Percentiles rank a stretch among this genome's conserved stretches.
Conservation (phyloP, 2,113 vertebrate species). For the Oceanites oceanicus region DNA sequence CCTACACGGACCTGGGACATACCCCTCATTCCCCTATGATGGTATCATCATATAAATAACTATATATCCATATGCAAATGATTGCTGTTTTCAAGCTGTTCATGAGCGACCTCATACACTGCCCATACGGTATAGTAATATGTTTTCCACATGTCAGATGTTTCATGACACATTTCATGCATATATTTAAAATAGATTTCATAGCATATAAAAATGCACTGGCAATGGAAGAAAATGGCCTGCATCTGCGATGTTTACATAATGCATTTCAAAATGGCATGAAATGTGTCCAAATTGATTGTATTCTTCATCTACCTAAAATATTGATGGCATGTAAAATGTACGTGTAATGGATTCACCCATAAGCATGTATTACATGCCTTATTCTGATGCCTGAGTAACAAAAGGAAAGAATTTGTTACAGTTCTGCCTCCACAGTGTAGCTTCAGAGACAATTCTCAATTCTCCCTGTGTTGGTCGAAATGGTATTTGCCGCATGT, state of each 20-base stretch:
- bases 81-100: constrained; percentile 50
- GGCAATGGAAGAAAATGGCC: background rate
- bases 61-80: constrained; percentile 19
- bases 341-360: background rate
- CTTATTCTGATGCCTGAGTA: background rate
- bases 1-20: background rate
- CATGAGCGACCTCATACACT: background rate
- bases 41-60: background rate
- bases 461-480: background rate
- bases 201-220: background rate
- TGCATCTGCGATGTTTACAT: background rate
- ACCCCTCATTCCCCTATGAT: background rate
- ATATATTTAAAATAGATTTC: constrained; percentile 13
- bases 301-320: background rate
- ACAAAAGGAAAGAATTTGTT: background rate
- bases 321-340: background rate
- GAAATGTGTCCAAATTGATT: background rate
- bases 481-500: background rate
- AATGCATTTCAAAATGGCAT: background rate
- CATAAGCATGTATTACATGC: background rate
- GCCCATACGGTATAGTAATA: constrained; percentile 30
- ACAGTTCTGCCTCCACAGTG: background rate
- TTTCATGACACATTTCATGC: constrained; percentile 31
- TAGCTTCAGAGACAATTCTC: background rate
- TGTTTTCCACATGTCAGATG: constrained; percentile 50